Evolutionary conservation across 2,888 invertebrate species (phyloP).

Genomic region (Volucella zonaria): DNA sequence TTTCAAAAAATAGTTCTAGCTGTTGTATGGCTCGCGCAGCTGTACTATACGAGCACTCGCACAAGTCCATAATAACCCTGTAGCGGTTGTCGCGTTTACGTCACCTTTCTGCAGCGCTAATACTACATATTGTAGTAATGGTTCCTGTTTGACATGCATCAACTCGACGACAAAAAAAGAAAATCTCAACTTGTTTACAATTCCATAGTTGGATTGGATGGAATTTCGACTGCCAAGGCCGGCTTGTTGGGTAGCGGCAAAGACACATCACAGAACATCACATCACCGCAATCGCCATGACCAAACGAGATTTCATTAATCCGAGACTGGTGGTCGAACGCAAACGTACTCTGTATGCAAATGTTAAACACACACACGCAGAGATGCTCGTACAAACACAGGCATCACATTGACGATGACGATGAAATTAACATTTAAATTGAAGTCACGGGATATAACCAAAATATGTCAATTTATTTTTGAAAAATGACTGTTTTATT

Average conservation of each 20-base stretch:
- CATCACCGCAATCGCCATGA: background rate
- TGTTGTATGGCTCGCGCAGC: background rate
- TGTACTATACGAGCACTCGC: background rate
- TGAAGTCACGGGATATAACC: conserved; percentile 72
- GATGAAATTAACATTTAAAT: conserved; percentile 75
- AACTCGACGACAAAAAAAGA: background rate
- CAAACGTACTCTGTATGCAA: conserved; percentile 65
- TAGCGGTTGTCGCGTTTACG: conserved; percentile 14
- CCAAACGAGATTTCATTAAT: conserved; percentile 44
- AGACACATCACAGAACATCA: too few relatives aligned
- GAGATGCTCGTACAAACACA: background rate
- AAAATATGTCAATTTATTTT: conserved; percentile 75
- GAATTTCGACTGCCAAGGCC: background rate
- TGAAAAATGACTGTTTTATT: conserved; percentile 72
- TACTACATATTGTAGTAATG: background rate
- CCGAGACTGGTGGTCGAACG: conserved; percentile 45
- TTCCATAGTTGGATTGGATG: background rate
- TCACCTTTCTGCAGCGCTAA: background rate
- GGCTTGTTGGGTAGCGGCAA: background rate
- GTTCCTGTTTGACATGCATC: background rate
- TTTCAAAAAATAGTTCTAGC: conserved; percentile 30
- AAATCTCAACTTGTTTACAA: conserved; percentile 14
- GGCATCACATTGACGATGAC: background rate
- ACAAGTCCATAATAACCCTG: conserved; percentile 24
- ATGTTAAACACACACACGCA: conserved; percentile 29